A percentile compares a stretch with the other conserved stretches of the same genome.
These are phyloP conservation scores for Apostichopus parvimensis DNA, from an alignment of 35 echinoderm and acorn worm species.

Conservation along the genomic window DNA sequence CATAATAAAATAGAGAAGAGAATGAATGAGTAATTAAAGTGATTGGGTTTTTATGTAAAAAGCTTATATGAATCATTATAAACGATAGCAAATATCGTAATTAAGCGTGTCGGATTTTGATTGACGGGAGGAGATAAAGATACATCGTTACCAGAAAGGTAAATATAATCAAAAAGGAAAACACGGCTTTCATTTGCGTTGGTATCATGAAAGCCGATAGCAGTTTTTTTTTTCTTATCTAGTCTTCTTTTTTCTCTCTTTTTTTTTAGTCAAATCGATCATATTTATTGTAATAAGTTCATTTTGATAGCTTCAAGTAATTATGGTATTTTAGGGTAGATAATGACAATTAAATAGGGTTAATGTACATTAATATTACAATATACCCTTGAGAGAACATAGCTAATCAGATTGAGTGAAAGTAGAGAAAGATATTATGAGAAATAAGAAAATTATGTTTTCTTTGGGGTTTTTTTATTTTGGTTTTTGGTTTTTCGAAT, in stretches of 20 bases:
- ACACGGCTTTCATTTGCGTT: background rate
- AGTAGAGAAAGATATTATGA: background rate
- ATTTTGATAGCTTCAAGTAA: background rate
- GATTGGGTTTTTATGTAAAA: background rate
- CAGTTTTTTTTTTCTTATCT: background rate
- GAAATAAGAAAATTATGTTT: too few relatives aligned
- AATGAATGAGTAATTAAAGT: background rate
- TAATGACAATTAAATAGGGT: slow-evolving; percentile 10
- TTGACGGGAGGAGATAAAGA: background rate
- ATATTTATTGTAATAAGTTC: background rate
- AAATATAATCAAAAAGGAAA: background rate
- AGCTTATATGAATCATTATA: background rate
- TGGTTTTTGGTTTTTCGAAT: too few relatives aligned
- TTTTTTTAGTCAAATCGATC: background rate
- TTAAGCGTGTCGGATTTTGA: background rate
- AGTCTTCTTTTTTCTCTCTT: background rate
- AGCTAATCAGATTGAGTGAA: background rate
- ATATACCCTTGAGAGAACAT: slow-evolving; percentile 7
- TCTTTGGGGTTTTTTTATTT: too few relatives aligned
- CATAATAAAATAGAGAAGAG: too few relatives aligned
- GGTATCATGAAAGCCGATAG: background rate
- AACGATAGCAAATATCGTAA: slow-evolving; percentile 3
- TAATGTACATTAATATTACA: background rate
- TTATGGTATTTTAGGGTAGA: background rate
- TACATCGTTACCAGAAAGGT: background rate